Conservation (phyloP, 1,140 invertebrate species). For the Euglossa dilemma region DNA sequence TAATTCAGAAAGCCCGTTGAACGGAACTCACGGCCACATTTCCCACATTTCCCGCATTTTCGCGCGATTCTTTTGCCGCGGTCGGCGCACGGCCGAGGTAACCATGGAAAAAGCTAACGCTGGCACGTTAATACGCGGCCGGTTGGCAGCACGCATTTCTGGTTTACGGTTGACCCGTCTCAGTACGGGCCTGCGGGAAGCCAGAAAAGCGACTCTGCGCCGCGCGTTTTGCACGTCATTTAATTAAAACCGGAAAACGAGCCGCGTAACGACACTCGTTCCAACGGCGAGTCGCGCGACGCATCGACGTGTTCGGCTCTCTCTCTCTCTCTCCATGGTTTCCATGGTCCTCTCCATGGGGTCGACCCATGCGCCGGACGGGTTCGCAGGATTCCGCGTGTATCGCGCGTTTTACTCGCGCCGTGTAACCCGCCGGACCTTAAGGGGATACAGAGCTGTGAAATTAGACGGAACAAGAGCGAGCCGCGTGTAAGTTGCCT, state of each 20-base stretch:
- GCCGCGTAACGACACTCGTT: conserved; percentile 62
- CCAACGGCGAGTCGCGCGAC: conserved; percentile 16
- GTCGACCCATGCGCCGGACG: too few species aligned
- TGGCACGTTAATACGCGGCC: conserved; percentile 23
- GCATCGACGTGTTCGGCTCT: conserved; percentile 46
- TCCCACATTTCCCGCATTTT: too few species aligned
- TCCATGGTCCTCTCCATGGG: too few species aligned
- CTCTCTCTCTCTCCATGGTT: background rate
- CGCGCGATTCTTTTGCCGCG: background rate
- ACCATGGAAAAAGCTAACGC: background rate
- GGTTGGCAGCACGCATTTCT: conserved; percentile 30
- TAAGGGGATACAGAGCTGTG: conserved; percentile 51
- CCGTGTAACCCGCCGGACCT: conserved; percentile 48
- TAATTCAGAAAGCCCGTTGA: too few species aligned
- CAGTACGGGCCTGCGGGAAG: conserved; percentile 12
- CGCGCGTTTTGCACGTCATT: conserved; percentile 56
- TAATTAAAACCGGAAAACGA: conserved; percentile 68
- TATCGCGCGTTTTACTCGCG: background rate
- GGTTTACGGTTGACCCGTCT: conserved; percentile 43
- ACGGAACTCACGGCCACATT: too few species aligned
- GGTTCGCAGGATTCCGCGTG: background rate
- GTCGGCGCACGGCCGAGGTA: background rate
- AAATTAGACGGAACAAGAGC: conserved; percentile 58
- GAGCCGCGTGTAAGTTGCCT: background rate
- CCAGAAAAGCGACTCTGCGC: conserved; percentile 30